Base-by-base conservation (phyloP, 2,888 invertebrate species). In the Spatulosminthurus flaviceps region DNA sequence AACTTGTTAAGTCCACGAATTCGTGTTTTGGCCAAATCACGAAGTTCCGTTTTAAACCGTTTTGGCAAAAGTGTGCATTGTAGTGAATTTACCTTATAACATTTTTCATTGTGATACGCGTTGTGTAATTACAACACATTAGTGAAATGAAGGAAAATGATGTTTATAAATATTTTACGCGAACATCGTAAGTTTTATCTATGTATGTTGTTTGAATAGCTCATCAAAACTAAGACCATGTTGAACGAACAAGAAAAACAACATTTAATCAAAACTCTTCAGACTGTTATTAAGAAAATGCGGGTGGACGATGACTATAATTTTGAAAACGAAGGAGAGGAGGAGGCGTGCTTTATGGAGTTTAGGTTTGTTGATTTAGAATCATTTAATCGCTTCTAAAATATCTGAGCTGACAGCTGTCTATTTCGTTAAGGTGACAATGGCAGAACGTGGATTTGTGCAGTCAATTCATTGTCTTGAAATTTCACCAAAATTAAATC, bases 341-440 rank as follows among this genome's bases (percentile, higher is more conserved):
- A 89, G 81, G 90, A 90, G 86, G 89, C 89, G 16, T 88, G 88
- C 86, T 90, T 90, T 86, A 87, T 88, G 79, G 89, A 90, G 79
- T 90, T 89, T 85, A 86, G 86, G 86, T 86, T 61, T 41, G 42
- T 72, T 34, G 9, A 22, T 71, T 77, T 42, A 34, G 34, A 13
- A 42, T 74, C 72, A 19, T 43, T 78, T 22, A 11, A 24, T 9
- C 21, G 7, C 7, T 61, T 61, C 22, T 61, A 13, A 22, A 5
- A n/a, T 61, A n/a, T 19, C 9, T 61, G 61, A 22, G 5, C 61
- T 61, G 61, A 19, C 19, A 19, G n/a, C n/a, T n/a, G n/a, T n/a
- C n/a, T n/a, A n/a, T n/a, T n/a, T n/a, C n/a, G n/a, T n/a, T 34
- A 34, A 7, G 77, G 77, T 77, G 61, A 28, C 29, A 64, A 77